Percentiles rank a stretch among this genome's conserved stretches.
Conservation (phyloP, 2,888 invertebrate genomes). For the Criorhina ranunculi region DNA sequence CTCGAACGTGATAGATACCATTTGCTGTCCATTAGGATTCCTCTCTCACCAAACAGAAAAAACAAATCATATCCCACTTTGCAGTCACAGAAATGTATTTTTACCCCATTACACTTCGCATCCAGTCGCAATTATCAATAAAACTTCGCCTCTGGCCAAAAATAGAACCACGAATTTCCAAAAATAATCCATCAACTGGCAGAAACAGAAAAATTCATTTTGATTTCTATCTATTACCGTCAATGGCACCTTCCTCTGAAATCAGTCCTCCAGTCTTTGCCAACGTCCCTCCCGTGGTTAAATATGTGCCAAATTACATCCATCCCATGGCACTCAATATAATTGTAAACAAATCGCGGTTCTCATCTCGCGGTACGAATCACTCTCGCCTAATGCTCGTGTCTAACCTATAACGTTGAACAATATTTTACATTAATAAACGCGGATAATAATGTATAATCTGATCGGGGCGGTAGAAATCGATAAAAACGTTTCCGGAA, state of each 20-base stretch:
- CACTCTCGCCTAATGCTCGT: constrained; percentile 35
- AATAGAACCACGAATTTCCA: constrained; percentile 40
- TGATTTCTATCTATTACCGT: constrained; percentile 55
- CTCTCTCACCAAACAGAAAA: constrained; percentile 6
- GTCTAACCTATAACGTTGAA: constrained; percentile 14
- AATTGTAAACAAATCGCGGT: constrained; percentile 64
- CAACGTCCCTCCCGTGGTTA: constrained; percentile 24
- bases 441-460: constrained; percentile 31
- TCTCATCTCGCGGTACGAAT: constrained; percentile 14
- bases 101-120: not conserved
- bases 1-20: too few relatives aligned
- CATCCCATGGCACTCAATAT: constrained; percentile 60
- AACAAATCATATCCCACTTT: constrained; percentile 29
- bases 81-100: constrained; percentile 26
- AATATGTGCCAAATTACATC: constrained; percentile 68
- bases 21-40: not conserved
- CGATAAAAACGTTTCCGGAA: constrained; percentile 44
- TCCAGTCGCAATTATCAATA: constrained; percentile 26
- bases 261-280: constrained; percentile 13
- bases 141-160: constrained; percentile 11
- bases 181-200: constrained; percentile 55
- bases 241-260: constrained; percentile 22
- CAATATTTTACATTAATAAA: constrained; percentile 57
- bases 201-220: constrained; percentile 42
- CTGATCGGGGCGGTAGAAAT: constrained; percentile 48